phyloP scores from a whole-genome alignment of 2,888 invertebrate genomes.

The Phrixothrix hirtus region DNA sequence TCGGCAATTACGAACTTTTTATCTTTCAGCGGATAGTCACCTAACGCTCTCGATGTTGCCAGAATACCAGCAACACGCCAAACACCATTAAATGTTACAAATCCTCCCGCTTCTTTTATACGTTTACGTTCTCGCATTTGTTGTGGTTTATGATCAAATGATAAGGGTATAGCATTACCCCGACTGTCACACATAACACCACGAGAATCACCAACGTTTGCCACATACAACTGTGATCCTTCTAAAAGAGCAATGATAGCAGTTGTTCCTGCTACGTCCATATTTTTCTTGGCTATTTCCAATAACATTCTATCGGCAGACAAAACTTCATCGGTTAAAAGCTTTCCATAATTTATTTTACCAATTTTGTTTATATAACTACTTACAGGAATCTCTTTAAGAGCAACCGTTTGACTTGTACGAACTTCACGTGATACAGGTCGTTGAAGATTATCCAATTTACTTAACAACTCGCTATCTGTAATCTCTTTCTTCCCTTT shows the following conservation, averaged over 20 bases:
- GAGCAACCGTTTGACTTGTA: slow-evolving; percentile 57
- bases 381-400: slow-evolving; percentile 58
- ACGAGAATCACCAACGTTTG: slow-evolving; percentile 95
- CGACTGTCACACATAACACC: slow-evolving; percentile 93
- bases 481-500: slow-evolving; percentile 62
- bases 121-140: slow-evolving; percentile 91
- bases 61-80: slow-evolving; percentile 95
- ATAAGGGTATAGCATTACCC: slow-evolving; percentile 88
- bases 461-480: slow-evolving; percentile 68
- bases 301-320: slow-evolving; percentile 81
- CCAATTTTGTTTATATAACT: slow-evolving; percentile 73
- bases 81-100: slow-evolving; percentile 92
- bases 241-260: slow-evolving; percentile 88
- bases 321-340: slow-evolving; percentile 85
- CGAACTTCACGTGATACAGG: slow-evolving; percentile 66
- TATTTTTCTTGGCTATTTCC: slow-evolving; percentile 77
- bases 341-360: slow-evolving; percentile 77
- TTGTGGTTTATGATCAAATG: slow-evolving; percentile 96
- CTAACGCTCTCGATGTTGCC: slow-evolving; percentile 91
- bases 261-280: slow-evolving; percentile 85
- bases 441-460: slow-evolving; percentile 65
- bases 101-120: slow-evolving; percentile 94
- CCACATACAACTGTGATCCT: slow-evolving; percentile 80
- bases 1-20: slow-evolving; percentile 92
- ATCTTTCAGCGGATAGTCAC: slow-evolving; percentile 94